Percentiles rank a stretch among this genome's conserved stretches.
Conservation (phyloP, 2,797 vertebrate species). For the Coranthus polyacanthus region DNA sequence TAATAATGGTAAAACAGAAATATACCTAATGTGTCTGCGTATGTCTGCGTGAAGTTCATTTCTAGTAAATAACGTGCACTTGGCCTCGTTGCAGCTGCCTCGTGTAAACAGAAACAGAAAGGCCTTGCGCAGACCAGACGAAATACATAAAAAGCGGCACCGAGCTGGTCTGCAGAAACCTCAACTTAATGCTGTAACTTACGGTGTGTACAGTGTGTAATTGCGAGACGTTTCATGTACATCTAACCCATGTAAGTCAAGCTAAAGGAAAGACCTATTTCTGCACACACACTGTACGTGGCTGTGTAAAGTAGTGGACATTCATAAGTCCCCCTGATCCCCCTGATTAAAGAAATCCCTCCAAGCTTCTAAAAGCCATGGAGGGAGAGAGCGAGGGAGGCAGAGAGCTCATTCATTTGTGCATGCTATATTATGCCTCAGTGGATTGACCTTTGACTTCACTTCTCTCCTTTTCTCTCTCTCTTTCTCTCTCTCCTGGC, state of each 20-base stretch:
- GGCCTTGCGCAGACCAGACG: no score
- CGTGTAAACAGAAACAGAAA: no score
- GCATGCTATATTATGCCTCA: constrained; percentile 71
- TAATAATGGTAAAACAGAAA: no score
- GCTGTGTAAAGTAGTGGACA: constrained; percentile 73
- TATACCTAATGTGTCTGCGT: no score
- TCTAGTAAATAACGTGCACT: no score
- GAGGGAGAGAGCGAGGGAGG: constrained; percentile 15
- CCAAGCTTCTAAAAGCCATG: constrained; percentile 46
- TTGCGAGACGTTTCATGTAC: constrained; percentile 32
- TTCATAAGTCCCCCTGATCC: constrained; percentile 75
- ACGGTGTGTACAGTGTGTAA: constrained; percentile 47
- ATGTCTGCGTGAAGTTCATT: no score
- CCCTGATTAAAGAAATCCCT: constrained; percentile 78
- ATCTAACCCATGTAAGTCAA: constrained; percentile 19
- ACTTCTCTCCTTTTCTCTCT: constrained; percentile 13
- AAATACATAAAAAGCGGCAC: no score
- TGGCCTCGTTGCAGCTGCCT: no score
- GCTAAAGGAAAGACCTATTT: constrained; percentile 30
- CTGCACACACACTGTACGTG: constrained; percentile 40
- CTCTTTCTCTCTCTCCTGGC: constrained; percentile 40
- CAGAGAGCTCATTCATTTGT: constrained; percentile 67
- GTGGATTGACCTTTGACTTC: constrained; percentile 78
- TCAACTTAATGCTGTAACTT: constrained; percentile 14
- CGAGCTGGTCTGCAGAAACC: constrained; percentile 1